Percentiles rank a stretch among this genome's conserved stretches.
Conservation (phyloP, 2,797 vertebrate genomes). For the Ctenochaetus hawaiiensis region DNA sequence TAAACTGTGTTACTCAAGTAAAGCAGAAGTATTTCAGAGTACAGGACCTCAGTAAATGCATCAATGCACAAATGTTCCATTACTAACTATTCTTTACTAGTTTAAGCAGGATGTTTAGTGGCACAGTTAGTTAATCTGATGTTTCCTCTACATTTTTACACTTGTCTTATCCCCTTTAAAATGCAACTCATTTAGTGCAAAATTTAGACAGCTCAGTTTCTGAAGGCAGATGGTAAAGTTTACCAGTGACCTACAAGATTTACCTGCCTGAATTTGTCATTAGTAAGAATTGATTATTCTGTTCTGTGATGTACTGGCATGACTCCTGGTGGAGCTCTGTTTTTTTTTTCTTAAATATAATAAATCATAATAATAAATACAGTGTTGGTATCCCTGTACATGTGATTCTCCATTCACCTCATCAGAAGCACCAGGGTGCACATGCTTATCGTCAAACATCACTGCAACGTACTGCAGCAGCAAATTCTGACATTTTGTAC, state of each 20-base stretch:
- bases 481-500: neutral
- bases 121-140: neutral
- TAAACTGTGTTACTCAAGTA: neutral
- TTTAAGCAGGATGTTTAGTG: neutral
- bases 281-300: no score
- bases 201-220: no score
- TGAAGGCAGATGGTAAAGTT: no score
- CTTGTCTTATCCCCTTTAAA: no score
- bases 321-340: no score
- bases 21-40: neutral
- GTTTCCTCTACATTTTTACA: neutral
- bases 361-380: neutral
- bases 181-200: no score
- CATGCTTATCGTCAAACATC: neutral
- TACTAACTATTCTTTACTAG: neutral
- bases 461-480: neutral
- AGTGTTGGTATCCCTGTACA: neutral
- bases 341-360: no score
- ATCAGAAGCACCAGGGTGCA: neutral
- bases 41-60: neutral
- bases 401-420: neutral
- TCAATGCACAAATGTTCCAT: neutral
- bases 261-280: no score
- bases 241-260: no score
- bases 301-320: no score